These are phyloP conservation scores for Ryuthela nishihirai DNA, from an alignment of 2,888 invertebrate species.

Conservation along the genomic window DNA sequence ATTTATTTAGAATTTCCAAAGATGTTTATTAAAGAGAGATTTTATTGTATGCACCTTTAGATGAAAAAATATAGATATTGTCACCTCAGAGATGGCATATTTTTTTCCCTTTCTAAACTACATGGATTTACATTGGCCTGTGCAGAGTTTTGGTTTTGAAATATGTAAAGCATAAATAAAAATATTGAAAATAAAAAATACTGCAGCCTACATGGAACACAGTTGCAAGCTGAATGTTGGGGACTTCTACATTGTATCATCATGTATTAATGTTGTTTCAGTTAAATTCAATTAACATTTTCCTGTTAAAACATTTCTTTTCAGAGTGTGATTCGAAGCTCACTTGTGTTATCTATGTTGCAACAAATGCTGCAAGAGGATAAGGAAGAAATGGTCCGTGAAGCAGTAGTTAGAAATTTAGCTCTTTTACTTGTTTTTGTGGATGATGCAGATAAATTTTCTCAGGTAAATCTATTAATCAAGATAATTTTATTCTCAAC, in stretches of 20 bases:
- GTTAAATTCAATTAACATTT: background rate
- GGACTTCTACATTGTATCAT: background rate
- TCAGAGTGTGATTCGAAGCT: conserved; percentile 61
- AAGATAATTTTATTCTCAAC: background rate
- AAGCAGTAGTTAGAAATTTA: conserved; percentile 61
- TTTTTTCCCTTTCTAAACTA: too few species aligned
- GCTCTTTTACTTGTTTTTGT: conserved; percentile 62
- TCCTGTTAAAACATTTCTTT: conserved; percentile 38
- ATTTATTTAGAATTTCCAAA: too few species aligned
- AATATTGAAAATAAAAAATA: too few species aligned
- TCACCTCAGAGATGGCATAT: too few species aligned
- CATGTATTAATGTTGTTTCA: background rate
- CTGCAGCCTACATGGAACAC: too few species aligned
- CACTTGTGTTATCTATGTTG: conserved; percentile 65
- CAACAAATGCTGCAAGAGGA: conserved; percentile 67
- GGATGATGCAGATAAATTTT: conserved; percentile 63
- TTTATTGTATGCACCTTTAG: too few species aligned
- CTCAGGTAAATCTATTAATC: conserved; percentile 50
- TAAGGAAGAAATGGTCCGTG: conserved; percentile 60
- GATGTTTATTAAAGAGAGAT: too few species aligned
- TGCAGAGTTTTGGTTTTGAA: too few species aligned
- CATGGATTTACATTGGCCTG: too few species aligned
- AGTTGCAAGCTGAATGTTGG: too few species aligned
- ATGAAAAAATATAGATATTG: too few species aligned
- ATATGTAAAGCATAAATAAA: too few species aligned